Evolutionary conservation across 1,140 invertebrate species (phyloP), one percentile per base, ranked within the genome.

Genomic region (Mesaphorura yosii): DNA sequence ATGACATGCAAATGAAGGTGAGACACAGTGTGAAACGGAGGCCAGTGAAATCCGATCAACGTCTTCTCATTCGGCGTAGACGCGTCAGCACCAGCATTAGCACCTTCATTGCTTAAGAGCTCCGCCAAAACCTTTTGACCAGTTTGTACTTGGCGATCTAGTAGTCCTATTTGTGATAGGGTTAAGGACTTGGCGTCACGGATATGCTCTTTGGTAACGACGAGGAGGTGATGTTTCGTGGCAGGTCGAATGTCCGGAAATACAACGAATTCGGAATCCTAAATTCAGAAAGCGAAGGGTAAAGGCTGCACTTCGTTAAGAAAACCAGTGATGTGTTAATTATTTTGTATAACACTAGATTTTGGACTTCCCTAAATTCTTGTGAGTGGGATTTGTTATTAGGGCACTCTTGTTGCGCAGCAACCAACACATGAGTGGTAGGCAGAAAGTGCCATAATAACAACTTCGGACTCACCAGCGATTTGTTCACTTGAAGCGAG

Each of bases 1-100:
- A 95, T 91, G 0, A 82, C 77, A 62, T 95, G 90, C 29, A 95
- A 70, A 70, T 94, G 89, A 2, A 94, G 72, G 71, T 95, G 90
- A 45, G 72, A 68, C 0, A 95, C 76, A 6, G 80, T 80, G 44
- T 83, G 81, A 68, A 92, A 93, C 1, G 90, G 90, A 20, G 90
- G 88, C 82, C 86, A 86, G 66, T 94, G 89, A 67, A 91, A 94
- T 1, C 90, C 90, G 42, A 85, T 7, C 25, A 49, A 17, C 25
- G 28, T 31, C 15, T 53, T 54, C 3, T 19, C 37, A 25, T 22
- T 46, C 19, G 47, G 38, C 0, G 39, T 40, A 48, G 41, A 27
- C 25, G 39, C 2, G n/a, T 42, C 15, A 49, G 14, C 15, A 20
- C 49, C 17, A 57, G 55, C 7, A 51, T 19, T 34, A 10, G 51